A percentile compares a stretch with the other conserved stretches of the same genome.
These are phyloP conservation scores for Spilarctia lutea DNA, from an alignment of 2,888 invertebrate species.

Conservation along the genomic window DNA sequence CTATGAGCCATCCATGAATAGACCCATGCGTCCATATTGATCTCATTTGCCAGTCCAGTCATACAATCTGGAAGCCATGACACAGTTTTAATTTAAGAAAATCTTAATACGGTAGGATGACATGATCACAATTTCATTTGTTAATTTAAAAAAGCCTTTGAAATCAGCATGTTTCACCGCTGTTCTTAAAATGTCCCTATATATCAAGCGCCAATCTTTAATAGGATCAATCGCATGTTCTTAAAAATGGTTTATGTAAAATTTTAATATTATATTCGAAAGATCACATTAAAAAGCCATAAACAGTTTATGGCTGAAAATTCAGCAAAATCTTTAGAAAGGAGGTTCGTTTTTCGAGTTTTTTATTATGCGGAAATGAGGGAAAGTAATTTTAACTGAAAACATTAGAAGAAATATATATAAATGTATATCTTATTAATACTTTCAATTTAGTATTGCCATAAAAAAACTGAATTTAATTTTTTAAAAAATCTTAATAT, in stretches of 20 bases:
- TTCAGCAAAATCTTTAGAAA: no score
- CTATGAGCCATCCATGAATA: not conserved
- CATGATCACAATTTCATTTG: conserved; percentile 6
- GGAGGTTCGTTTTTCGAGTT: no score
- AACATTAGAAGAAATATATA: no score
- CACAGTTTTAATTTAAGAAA: not conserved
- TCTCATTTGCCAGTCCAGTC: not conserved
- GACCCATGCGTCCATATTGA: not conserved
- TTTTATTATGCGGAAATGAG: no score
- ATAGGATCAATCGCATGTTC: not conserved
- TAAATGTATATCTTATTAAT: no score
- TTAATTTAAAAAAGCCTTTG: not conserved
- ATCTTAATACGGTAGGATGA: not conserved
- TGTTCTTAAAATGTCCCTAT: not conserved
- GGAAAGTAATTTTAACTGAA: no score
- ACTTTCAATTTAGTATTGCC: no score
- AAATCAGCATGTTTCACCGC: conserved; percentile 6
- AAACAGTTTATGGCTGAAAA: no score
- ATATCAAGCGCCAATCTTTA: not conserved
- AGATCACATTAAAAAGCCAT: no score
- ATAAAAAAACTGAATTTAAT: no score
- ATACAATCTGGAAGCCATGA: not conserved
- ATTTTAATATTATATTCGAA: not conserved
- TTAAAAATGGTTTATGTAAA: not conserved
- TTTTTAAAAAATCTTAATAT: not conserved